Percentiles rank a stretch among this genome's conserved stretches.
phyloP scores from a whole-genome alignment of 2,113 vertebrate species.

The Montifringilla adamsi region DNA sequence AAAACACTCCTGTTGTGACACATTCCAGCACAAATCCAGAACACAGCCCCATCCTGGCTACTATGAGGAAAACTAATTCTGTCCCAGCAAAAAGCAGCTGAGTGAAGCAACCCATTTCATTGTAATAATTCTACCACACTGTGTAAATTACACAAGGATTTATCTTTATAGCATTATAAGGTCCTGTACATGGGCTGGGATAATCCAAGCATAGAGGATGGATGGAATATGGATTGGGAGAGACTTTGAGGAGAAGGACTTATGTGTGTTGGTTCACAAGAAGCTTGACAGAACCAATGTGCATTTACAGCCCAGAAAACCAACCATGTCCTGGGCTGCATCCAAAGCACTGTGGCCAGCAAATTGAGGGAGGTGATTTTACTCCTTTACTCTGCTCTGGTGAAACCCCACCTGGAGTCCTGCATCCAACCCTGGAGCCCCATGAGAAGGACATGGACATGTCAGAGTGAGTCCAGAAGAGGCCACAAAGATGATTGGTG shows the following conservation, averaged over 20 bases:
- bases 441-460: background rate
- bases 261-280: background rate
- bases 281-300: accelerated
- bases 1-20: background rate
- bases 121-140: background rate
- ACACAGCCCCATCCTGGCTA: background rate
- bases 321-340: background rate
- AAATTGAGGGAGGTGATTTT: background rate
- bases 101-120: background rate
- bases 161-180: background rate
- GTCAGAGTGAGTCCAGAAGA: background rate
- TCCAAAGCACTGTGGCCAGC: background rate
- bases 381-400: background rate
- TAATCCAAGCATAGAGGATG: background rate
- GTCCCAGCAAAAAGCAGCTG: background rate
- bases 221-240: background rate
- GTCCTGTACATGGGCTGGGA: background rate
- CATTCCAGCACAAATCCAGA: background rate
- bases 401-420: background rate
- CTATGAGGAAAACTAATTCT: background rate
- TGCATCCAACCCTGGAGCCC: background rate
- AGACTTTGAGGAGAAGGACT: background rate
- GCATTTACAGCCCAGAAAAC: background rate
- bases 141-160: background rate
- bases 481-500: too few species aligned